Conservation (phyloP, 2,797 vertebrate genomes). For the Darevskia nairensis region DNA sequence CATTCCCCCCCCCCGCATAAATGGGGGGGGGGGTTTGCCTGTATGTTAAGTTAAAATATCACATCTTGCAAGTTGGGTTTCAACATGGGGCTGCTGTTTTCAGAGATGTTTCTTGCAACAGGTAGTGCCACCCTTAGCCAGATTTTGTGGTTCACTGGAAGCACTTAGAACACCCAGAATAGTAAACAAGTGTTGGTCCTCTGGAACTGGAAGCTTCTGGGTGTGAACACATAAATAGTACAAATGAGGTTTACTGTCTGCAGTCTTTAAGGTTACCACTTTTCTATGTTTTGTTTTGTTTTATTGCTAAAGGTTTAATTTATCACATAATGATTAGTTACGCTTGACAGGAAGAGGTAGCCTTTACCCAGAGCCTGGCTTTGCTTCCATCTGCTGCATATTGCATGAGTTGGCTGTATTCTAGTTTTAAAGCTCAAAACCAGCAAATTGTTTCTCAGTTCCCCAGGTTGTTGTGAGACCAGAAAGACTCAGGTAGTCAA, state of each 20-base stretch:
- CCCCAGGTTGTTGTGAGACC: neutral
- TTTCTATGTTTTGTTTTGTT: neutral
- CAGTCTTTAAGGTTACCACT: neutral
- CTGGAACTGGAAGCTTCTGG: neutral
- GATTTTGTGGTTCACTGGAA: neutral
- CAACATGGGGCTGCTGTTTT: neutral
- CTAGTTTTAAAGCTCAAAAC: neutral
- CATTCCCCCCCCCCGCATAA: too few relatives aligned
- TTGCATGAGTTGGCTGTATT: neutral
- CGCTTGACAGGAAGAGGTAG: neutral
- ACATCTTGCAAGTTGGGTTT: neutral
- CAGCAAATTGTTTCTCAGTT: neutral
- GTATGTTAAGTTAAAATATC: neutral
- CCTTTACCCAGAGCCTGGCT: conserved; percentile 8
- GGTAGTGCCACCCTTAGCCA: neutral
- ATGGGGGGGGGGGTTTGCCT: too few relatives aligned
- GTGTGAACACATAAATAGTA: neutral
- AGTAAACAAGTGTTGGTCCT: neutral
- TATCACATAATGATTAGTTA: conserved; percentile 17
- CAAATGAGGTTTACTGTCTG: neutral
- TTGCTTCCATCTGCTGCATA: neutral
- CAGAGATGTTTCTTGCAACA: neutral
- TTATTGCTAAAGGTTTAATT: conserved; percentile 12
- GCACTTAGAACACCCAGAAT: neutral
- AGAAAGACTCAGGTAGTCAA: neutral